Evolutionary conservation across 2,113 vertebrate species (phyloP).

Genomic region (Dipodomys stephensi): DNA sequence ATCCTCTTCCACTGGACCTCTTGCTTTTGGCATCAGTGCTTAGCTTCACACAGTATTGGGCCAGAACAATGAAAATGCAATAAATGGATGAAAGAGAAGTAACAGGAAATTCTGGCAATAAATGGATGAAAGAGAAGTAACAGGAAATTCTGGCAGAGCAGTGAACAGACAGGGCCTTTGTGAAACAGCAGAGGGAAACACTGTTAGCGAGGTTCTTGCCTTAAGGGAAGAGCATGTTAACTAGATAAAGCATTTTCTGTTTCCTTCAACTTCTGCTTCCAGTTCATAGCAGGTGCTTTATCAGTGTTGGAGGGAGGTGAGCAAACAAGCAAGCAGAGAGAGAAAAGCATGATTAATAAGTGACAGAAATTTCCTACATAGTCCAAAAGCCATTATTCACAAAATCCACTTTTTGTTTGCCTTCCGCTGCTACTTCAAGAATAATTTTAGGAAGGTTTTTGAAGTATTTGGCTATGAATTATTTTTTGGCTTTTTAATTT

Average conservation of each 20-base stretch:
- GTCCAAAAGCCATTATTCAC: slow-evolving; percentile 6
- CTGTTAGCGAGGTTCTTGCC: background rate
- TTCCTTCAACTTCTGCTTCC: background rate
- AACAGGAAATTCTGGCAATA: slow-evolving; percentile 21
- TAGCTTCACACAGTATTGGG: slow-evolving; percentile 39
- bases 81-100: slow-evolving; percentile 33
- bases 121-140: slow-evolving; percentile 23
- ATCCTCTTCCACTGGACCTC: slow-evolving; percentile 29
- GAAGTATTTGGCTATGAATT: background rate
- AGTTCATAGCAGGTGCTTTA: slow-evolving; percentile 39
- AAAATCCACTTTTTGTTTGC: slow-evolving; percentile 29
- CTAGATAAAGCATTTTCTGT: background rate
- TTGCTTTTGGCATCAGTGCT: slow-evolving; percentile 54
- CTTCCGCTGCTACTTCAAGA: background rate
- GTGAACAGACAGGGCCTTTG: slow-evolving; percentile 25
- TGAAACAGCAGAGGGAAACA: slow-evolving; percentile 1
- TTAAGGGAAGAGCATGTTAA: background rate
- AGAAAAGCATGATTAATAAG: slow-evolving; percentile 17
- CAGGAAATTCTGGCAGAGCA: slow-evolving; percentile 44
- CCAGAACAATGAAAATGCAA: slow-evolving; percentile 52
- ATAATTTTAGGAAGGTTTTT: background rate
- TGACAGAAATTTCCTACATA: background rate
- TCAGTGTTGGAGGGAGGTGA: slow-evolving; percentile 8
- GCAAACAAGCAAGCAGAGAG: background rate
- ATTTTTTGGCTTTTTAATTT: background rate